Conservation (phyloP, 2,113 vertebrate species). For the Brachypteracias leptosomus region DNA sequence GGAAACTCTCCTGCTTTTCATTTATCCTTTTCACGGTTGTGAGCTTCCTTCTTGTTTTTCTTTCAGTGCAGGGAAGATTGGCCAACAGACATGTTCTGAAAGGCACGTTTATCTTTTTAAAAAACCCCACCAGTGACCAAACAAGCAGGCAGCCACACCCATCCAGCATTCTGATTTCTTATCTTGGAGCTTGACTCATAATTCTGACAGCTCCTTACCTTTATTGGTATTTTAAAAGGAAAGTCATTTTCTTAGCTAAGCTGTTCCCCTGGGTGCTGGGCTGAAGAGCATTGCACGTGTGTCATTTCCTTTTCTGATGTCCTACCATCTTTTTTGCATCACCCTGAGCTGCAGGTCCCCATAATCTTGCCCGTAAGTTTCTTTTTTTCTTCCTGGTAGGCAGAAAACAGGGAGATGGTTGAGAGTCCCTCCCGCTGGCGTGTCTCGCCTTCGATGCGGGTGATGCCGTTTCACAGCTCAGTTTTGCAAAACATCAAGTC, state of each 20-base stretch:
- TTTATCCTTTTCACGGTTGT: background rate
- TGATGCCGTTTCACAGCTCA: rapidly evolving
- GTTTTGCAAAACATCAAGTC: background rate
- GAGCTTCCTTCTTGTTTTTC: background rate
- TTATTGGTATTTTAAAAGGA: background rate
- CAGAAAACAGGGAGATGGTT: background rate
- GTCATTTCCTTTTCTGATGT: background rate
- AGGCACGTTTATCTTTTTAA: constrained; percentile 20
- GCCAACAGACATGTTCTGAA: background rate
- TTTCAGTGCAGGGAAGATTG: background rate
- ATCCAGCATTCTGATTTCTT: constrained; percentile 5
- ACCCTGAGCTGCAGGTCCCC: background rate
- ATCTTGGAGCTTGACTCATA: background rate
- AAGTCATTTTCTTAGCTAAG: background rate
- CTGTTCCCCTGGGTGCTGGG: background rate
- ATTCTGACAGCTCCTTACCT: background rate
- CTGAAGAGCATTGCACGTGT: background rate
- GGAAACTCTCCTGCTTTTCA: background rate
- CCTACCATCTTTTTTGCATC: background rate
- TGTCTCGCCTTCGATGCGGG: background rate
- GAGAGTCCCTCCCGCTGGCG: background rate
- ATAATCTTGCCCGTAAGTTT: background rate
- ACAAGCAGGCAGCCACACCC: background rate
- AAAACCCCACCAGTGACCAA: background rate
- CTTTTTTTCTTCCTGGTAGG: background rate